Conservation (phyloP, 2,113 vertebrate species). For the Micromys minutus region DNA sequence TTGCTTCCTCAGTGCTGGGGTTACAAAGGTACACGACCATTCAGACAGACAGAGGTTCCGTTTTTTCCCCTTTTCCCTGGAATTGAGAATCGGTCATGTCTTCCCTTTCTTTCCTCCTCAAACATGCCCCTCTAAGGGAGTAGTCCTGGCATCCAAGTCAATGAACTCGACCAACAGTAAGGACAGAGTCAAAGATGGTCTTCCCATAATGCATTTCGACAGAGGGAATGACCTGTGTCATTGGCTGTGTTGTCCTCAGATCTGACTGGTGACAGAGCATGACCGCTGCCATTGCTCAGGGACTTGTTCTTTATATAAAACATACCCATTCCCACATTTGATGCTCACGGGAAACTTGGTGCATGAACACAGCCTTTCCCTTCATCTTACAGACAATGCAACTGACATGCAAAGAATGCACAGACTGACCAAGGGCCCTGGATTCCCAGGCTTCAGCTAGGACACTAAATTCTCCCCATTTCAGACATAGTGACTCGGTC, state of each 20-base stretch:
- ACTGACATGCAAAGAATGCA: not conserved
- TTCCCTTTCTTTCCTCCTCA: not conserved
- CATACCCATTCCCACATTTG: not conserved
- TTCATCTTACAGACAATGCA: not conserved
- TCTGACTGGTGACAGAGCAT: not conserved
- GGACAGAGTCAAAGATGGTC: not conserved
- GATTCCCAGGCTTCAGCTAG: not conserved
- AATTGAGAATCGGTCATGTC: not conserved
- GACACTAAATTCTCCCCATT: not conserved
- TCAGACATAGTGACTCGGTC: not conserved
- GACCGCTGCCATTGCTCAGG: not conserved
- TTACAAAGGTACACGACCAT: not conserved
- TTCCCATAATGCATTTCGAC: not conserved
- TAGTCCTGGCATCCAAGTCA: not conserved
- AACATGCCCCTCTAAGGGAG: not conserved
- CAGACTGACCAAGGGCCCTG: not conserved
- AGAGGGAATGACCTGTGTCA: not conserved
- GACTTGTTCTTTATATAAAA: not conserved
- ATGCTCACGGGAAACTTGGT: not conserved
- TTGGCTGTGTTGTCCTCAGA: not conserved
- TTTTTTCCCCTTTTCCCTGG: not conserved
- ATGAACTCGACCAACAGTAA: not conserved
- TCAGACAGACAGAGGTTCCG: not conserved
- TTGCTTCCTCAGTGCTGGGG: not conserved
- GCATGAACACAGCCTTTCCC: not conserved